phyloP scores from a whole-genome alignment of 2,888 invertebrate genomes.

The Oasisia sp. region DNA sequence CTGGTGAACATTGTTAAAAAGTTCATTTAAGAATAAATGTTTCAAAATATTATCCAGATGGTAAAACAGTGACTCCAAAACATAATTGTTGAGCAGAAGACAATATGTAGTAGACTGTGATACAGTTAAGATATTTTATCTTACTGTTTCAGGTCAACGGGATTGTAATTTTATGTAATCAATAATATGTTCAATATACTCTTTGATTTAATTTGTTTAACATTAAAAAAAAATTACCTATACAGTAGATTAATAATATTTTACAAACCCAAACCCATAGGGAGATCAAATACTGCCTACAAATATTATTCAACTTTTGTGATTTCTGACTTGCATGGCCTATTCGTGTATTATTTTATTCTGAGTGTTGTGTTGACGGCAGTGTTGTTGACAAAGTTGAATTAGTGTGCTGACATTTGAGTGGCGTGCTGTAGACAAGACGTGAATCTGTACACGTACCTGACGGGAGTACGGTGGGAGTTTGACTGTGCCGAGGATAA shows the following conservation, averaged over 20 bases:
- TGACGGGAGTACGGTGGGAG: slow-evolving; percentile 52
- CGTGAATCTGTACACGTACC: slow-evolving; percentile 48
- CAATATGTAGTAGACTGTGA: background rate
- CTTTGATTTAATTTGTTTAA: too few species aligned
- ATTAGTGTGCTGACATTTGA: background rate
- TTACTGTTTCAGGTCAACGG: too few species aligned
- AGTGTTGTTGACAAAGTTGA: background rate
- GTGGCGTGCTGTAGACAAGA: slow-evolving; percentile 44
- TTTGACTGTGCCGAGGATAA: slow-evolving; percentile 47
- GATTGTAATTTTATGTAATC: too few species aligned
- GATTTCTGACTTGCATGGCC: too few species aligned
- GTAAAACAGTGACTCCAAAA: background rate
- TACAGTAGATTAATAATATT: too few species aligned
- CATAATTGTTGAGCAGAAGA: background rate
- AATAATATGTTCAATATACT: too few species aligned
- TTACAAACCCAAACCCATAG: too few species aligned
- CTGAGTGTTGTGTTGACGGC: background rate
- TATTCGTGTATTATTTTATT: too few species aligned
- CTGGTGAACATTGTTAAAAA: background rate
- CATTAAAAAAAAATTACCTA: too few species aligned
- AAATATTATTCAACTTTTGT: too few species aligned
- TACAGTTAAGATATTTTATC: too few species aligned
- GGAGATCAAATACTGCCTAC: too few species aligned
- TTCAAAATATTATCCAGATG: background rate
- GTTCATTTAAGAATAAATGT: background rate